Percentiles rank a stretch among this genome's conserved stretches.
phyloP scores from a whole-genome alignment of 2,113 vertebrate species.

The Sylvilagus bachmani region DNA sequence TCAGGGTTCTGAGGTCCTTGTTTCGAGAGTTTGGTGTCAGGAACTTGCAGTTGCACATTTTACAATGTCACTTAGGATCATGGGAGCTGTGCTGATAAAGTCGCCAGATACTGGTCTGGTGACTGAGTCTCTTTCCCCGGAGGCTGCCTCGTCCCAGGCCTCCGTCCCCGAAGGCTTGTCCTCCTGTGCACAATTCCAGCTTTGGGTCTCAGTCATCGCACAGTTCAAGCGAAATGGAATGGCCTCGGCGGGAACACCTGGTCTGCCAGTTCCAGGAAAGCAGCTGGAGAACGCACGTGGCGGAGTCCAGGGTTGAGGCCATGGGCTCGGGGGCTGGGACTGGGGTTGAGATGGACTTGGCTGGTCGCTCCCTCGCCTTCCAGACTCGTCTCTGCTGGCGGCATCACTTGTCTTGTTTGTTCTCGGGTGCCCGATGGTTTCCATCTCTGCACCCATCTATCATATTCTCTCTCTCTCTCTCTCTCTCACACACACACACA shows the following conservation, averaged over 20 bases:
- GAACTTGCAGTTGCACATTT: neutral
- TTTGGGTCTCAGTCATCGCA: neutral
- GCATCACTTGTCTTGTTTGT: neutral
- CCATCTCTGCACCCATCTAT: neutral
- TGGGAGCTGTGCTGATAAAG: neutral
- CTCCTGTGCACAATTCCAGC: neutral
- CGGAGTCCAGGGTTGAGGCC: neutral
- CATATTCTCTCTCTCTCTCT: neutral
- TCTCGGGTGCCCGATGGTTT: neutral
- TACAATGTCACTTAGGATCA: neutral
- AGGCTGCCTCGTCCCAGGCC: neutral
- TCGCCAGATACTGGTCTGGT: neutral
- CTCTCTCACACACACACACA: too few relatives aligned
- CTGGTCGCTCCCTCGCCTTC: neutral
- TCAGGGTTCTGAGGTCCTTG: neutral
- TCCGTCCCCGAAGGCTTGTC: neutral
- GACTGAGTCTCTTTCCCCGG: too few relatives aligned
- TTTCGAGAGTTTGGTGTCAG: neutral
- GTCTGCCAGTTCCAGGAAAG: neutral
- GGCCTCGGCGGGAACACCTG: neutral
- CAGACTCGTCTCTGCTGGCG: neutral
- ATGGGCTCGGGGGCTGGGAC: neutral
- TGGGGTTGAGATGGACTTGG: neutral
- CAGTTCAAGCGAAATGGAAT: neutral
- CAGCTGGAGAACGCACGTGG: neutral